Base-by-base conservation (phyloP, 2,888 invertebrate genomes). In the Reticulitermes lucifugus region DNA sequence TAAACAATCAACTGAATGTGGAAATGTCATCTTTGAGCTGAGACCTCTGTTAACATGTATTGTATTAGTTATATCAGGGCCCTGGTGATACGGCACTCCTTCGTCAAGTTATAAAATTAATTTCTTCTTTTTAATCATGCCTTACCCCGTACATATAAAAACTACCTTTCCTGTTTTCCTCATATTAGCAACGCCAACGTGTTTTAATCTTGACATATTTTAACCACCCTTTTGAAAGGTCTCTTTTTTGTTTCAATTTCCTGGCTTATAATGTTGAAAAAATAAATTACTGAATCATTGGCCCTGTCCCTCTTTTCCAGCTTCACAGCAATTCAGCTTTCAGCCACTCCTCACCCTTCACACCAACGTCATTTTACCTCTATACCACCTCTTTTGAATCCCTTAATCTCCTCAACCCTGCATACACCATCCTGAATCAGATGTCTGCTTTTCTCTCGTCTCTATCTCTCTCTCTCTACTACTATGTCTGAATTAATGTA, bases 221-320 rank as follows among this genome's bases (percentile, higher is more conserved):
- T 41, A 14, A 41, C 25, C 41, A 7, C 41, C 60, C 41, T 80
- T 80, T 60, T 80, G 25, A 80, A 80, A 60, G 51, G 35, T 60
- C 60, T 60, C 80, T 60, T 80, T 25, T 80, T 80, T 80, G 80
- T 80, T 80, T 80, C 80, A 80, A 80, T 80, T 80, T 60, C 60
- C 80, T 60, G 80, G 80, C 80, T 80, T 60, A 79, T 79, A 80
- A 80, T 80, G 80, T 35, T 35, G 80, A 60, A 80, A 79, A 80
- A 80, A 80, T 80, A 80, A 80, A 80, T 80, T 83, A 73, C 46
- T 29, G 83, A 73, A 70, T 83, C 70, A 83, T 83, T 83, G 29
- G 71, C 35, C 71, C 70, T 4, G 55, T 25, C 79, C 55, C 73
- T 73, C 41, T 73, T 41, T 73, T 35, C 29, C 21, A 73, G 73